Evolutionary conservation across 2,797 vertebrate species (phyloP), one percentile per base, ranked within the genome.

Genomic region (Pteropus rufus): DNA sequence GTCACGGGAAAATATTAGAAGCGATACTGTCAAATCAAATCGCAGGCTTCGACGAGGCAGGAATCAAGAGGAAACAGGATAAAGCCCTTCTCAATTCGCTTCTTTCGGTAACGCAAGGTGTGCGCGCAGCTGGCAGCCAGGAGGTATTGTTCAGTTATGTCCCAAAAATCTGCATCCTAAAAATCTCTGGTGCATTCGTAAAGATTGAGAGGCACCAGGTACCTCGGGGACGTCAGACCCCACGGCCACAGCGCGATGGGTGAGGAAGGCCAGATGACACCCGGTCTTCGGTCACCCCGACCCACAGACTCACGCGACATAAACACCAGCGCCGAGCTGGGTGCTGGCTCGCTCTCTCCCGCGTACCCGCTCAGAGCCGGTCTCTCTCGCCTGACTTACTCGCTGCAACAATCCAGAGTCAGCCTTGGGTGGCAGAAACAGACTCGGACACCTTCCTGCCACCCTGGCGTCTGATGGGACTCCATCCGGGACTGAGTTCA

Each of bases 71-170:
- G 80, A 89, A 89, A 81, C 24, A 10, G 29, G 76, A 12, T 89
- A 41, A 85, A 95, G 14, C 3, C 54, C 64, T 94, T 19, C 90
- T 96, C 97, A 72, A 94, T 97, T 95, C 94, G 58, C 95, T 90
- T 93, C 49, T 92, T 95, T 97, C 89, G 92, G 90, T 95, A 96
- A 97, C 64, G 92, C 67, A 89, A 92, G 4, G n/a, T 81, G 92
- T 96, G 84, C 80, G 34, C 5, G 65, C 29, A 81, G 5, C 26
- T 31, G 18, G 9, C 60, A 72, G 67, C 11, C 23, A 64, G 46
- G 24, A 34, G 29, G 11, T 49, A 4, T 34, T 80, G 93, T 46
- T 46, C 52, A 72, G 54, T 73, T 76, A 80, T 54, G 41, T 41
- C 19, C 46, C 26, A 34, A 41, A 46, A 46, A 14, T 46, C 46